Conservation (phyloP, 2,888 invertebrate genomes). For the Quadriops clusia region DNA sequence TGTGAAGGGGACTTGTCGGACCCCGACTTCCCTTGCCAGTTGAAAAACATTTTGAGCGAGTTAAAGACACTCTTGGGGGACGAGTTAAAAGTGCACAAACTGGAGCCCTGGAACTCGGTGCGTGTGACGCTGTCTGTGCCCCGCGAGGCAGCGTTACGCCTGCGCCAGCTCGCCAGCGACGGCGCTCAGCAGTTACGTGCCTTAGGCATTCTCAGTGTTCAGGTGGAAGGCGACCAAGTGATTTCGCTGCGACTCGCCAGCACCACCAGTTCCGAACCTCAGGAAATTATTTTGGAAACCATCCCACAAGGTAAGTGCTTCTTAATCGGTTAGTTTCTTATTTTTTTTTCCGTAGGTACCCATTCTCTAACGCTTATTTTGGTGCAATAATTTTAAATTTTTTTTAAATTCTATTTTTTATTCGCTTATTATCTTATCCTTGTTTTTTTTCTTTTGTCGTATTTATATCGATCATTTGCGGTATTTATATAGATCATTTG, state of each 20-base stretch:
- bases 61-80: slow-evolving; percentile 59
- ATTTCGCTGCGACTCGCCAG: slow-evolving; percentile 55
- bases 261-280: slow-evolving; percentile 52
- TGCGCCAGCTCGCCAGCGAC: slow-evolving; percentile 84
- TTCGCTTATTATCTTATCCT: too few species aligned
- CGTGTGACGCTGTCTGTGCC: slow-evolving; percentile 96
- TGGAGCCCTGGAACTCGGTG: slow-evolving; percentile 98
- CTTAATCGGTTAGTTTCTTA: too few species aligned
- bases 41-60: slow-evolving; percentile 64
- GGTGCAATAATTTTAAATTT: too few species aligned
- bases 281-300: slow-evolving; percentile 56
- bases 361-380: too few species aligned
- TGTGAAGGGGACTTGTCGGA: slow-evolving; percentile 85
- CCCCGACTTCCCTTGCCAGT: slow-evolving; percentile 73
- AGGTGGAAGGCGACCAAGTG: slow-evolving; percentile 82
- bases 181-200: slow-evolving; percentile 81
- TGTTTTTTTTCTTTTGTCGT: too few species aligned
- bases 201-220: slow-evolving; percentile 89
- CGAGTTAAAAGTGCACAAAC: slow-evolving; percentile 55
- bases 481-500: too few species aligned
- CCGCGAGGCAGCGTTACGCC: slow-evolving; percentile 83
- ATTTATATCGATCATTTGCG: too few species aligned
- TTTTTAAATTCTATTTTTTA: too few species aligned
- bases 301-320: slow-evolving; percentile 32
- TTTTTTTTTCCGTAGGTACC: too few species aligned